phyloP scores from a whole-genome alignment of 2,113 vertebrate genomes.

The Tupaia tana region DNA sequence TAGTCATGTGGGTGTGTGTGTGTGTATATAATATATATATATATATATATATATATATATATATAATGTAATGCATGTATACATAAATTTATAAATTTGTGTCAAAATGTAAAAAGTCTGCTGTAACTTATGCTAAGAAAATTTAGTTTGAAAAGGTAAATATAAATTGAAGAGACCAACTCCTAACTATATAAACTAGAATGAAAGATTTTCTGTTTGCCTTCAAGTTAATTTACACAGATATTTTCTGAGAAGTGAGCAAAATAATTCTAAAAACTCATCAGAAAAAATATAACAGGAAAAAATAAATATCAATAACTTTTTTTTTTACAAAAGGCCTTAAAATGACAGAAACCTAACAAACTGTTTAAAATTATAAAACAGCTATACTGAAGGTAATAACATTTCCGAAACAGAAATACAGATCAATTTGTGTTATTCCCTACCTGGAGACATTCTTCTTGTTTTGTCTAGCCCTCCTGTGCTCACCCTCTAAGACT shows the following conservation, averaged over 20 bases:
- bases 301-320: neutral
- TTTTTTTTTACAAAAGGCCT: neutral
- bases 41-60: neutral
- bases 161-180: neutral
- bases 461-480: neutral
- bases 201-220: neutral
- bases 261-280: constrained; percentile 51
- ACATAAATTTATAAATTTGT: neutral
- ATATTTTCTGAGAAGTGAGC: neutral
- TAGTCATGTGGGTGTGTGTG: too few species aligned
- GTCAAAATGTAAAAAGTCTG: neutral
- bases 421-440: neutral
- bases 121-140: neutral
- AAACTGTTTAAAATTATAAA: neutral
- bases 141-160: neutral
- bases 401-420: neutral
- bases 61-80: neutral
- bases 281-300: neutral
- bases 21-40: too few species aligned
- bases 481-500: neutral
- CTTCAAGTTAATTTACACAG: neutral
- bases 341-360: neutral
- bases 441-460: neutral
- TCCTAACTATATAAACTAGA: neutral
- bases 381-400: neutral